Evolutionary conservation across 1,140 invertebrate species (phyloP).

Genomic region (Drosophila baimaii): DNA sequence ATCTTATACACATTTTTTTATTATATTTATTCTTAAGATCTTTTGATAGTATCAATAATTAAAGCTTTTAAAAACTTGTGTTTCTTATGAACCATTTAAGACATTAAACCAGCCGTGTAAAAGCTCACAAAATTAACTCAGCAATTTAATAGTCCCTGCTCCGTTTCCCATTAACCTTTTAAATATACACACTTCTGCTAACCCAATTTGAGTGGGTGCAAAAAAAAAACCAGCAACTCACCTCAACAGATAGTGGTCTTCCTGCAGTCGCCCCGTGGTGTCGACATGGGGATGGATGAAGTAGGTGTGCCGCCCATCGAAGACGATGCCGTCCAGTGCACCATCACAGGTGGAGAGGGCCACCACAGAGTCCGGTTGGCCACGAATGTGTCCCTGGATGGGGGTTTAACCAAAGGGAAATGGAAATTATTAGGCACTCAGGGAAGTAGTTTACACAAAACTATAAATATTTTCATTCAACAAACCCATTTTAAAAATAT

Average conservation of each 20-base stretch:
- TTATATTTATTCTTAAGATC: no score
- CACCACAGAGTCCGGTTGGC: conserved; percentile 90
- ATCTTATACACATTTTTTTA: no score
- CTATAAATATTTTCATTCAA: neutral
- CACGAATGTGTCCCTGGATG: conserved; percentile 89
- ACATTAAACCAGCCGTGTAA: neutral
- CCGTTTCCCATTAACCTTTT: neutral
- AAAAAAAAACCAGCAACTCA: conserved; percentile 38
- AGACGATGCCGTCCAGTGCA: conserved; percentile 92
- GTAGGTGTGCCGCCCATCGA: conserved; percentile 90
- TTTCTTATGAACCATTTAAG: neutral
- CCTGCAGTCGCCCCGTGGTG: conserved; percentile 64
- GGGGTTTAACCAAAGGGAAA: conserved; percentile 14
- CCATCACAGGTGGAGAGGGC: conserved; percentile 94
- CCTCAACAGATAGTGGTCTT: conserved; percentile 81
- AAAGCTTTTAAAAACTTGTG: no score
- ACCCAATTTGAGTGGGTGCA: neutral
- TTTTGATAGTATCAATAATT: no score
- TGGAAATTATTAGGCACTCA: conserved; percentile 52
- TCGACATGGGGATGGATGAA: conserved; percentile 88
- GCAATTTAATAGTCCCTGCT: neutral
- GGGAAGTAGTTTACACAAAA: no score
- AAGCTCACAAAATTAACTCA: neutral
- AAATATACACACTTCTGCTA: neutral
- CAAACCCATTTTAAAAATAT: neutral